Conservation (phyloP, 2,113 vertebrate species). For the Corydoras maculifer region DNA sequence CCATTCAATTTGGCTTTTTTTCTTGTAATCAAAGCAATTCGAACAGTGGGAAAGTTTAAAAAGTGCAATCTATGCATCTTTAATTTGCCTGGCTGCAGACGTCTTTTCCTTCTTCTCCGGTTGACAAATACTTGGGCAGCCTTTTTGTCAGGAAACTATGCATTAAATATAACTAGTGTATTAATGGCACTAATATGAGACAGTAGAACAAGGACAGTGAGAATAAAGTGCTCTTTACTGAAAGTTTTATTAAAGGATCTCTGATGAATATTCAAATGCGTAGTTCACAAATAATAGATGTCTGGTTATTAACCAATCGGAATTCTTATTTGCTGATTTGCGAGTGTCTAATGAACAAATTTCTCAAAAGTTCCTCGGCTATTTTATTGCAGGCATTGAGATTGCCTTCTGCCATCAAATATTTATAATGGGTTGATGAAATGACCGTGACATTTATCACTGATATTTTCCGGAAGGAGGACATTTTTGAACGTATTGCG, state of each 20-base stretch:
- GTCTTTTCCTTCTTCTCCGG: conserved; percentile 4
- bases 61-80: conserved; percentile 34
- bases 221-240: conserved; percentile 2
- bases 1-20: conserved; percentile 27
- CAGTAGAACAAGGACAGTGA: background rate
- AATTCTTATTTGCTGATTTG: conserved; percentile 11
- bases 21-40: conserved; percentile 34
- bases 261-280: conserved; percentile 10
- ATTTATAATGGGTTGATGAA: conserved; percentile 29
- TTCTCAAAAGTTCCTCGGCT: background rate
- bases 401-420: conserved; percentile 25
- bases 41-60: conserved; percentile 37
- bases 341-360: background rate
- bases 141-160: background rate
- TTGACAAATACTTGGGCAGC: conserved; percentile 8
- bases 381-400: background rate
- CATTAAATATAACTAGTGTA: conserved; percentile 16
- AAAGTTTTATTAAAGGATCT: conserved; percentile 15
- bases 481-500: conserved; percentile 27
- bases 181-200: conserved; percentile 24
- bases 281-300: background rate
- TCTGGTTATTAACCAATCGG: conserved; percentile 8
- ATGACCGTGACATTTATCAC: conserved; percentile 25
- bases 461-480: conserved; percentile 10
- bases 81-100: conserved; percentile 27